Conservation (phyloP, 2,888 invertebrate species). For the Noctua janthina region DNA sequence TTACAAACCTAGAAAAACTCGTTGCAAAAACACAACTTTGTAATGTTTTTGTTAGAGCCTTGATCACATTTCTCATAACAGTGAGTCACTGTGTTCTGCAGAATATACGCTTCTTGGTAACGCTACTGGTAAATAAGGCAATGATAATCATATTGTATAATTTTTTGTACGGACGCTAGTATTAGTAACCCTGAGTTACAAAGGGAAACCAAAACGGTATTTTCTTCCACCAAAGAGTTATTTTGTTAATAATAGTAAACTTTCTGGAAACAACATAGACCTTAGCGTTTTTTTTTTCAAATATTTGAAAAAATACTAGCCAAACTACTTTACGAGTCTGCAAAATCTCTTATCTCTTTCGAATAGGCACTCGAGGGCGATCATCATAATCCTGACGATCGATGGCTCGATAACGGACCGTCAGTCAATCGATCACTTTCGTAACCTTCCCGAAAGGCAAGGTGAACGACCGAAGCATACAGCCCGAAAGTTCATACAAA, state of each 20-base stretch:
- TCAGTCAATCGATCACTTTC: constrained; percentile 69
- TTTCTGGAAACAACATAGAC: background rate
- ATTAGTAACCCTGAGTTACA: constrained; percentile 16
- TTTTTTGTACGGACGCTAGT: constrained; percentile 24
- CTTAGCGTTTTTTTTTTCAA: background rate
- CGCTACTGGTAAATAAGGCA: constrained; percentile 40
- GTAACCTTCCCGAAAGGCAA: constrained; percentile 71
- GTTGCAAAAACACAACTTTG: constrained; percentile 6
- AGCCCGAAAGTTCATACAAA: background rate
- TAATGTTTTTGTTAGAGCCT: constrained; percentile 46
- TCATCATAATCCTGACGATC: constrained; percentile 68
- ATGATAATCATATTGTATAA: constrained; percentile 26
- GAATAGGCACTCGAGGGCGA: constrained; percentile 69
- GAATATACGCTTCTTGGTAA: constrained; percentile 53
- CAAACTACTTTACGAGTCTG: constrained; percentile 2
- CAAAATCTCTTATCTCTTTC: constrained; percentile 57
- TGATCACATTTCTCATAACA: constrained; percentile 45
- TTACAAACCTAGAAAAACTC: constrained; percentile 37
- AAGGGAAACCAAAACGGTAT: background rate
- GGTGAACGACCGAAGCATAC: constrained; percentile 69
- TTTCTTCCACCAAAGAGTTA: background rate
- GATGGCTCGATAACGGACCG: constrained; percentile 67
- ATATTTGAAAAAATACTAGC: background rate
- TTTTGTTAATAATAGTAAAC: background rate
- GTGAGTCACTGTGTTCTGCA: constrained; percentile 52